A percentile compares a stretch with the other conserved stretches of the same genome.
Conservation (phyloP, 2,113 vertebrate genomes). For the Zosterops pallidus region DNA sequence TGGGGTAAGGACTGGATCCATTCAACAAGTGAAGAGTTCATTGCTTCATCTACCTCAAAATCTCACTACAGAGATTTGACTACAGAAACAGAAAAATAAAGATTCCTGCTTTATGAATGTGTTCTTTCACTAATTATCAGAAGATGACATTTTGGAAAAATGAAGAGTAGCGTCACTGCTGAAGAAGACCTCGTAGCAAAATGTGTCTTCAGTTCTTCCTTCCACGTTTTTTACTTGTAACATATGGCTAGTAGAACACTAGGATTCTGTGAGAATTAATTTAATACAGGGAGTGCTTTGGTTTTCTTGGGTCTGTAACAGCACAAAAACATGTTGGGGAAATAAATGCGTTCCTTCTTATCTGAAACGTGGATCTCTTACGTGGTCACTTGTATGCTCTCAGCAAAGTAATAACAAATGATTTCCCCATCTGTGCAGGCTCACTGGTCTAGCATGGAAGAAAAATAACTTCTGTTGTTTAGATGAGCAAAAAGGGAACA, state of each 20-base stretch:
- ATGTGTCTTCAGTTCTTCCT: neutral
- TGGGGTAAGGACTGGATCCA: neutral
- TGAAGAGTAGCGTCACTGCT: neutral
- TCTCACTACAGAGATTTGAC: neutral
- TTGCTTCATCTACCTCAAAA: neutral
- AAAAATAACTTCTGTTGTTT: constrained; percentile 62
- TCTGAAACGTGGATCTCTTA: constrained; percentile 6
- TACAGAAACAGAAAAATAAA: neutral
- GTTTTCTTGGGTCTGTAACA: neutral
- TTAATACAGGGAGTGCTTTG: neutral
- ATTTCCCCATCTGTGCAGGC: constrained; percentile 48
- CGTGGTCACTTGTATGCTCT: constrained; percentile 20
- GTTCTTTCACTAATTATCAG: neutral
- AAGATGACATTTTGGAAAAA: neutral
- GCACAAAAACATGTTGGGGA: neutral
- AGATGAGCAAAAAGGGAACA: constrained; percentile 29
- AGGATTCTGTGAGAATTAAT: neutral
- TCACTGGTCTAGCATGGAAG: neutral
- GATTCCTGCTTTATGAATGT: neutral
- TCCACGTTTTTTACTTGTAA: neutral
- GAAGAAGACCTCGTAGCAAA: neutral
- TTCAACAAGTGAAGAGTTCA: neutral
- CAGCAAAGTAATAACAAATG: constrained; percentile 25
- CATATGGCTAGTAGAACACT: neutral
- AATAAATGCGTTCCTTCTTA: constrained; percentile 2